Evolutionary conservation across 2,888 invertebrate genomes (phyloP), one percentile per base, ranked within the genome.

Genomic region (Cerceris ruficornis): DNA sequence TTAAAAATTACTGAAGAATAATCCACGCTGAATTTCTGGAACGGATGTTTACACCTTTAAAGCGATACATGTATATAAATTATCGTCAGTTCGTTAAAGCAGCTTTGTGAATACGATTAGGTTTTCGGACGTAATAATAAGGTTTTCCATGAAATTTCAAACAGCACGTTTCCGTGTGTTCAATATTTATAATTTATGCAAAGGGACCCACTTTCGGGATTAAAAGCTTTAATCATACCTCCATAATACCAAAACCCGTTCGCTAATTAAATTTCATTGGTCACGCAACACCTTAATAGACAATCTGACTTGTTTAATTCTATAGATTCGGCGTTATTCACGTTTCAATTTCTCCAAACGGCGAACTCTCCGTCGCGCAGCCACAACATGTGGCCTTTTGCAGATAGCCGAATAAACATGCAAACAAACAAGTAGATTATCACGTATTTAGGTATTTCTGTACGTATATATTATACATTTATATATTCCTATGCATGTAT

Each of bases 301-400:
- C 66, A 59, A 67, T 50, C 14, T 50, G 17, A 17, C 11, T 11
- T 62, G 52, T 70, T 80, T 75, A 71, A 71, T 75, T 75, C 57
- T 11, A 60, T 11, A 15, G 13, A 50, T 50, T 65, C 54, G 68
- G 66, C 60, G 75, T 60, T 69, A 67, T 9, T 46, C 55, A 52
- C 66, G 49, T 75, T 78, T 78, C 80, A 80, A 75, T 78, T 75
- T 43, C 75, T 39, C 8, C 46, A 14, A 14, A 55, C 42, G 28
- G 14, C 46, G 8, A 58, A 46, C 50, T 52, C 0, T 52, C 52
- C 28, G 28, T 28, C 28, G 28, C 28, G 28, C 28, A 28, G 28
- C 28, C 28, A 28, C 28, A 28, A 1, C 28, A 28, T 28, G 2
- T 28, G 28, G 4, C 28, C 28, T 4, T 28, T 28, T 28, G 28